phyloP scores from a whole-genome alignment of 2,797 vertebrate species.

The Champsocephalus gunnari region DNA sequence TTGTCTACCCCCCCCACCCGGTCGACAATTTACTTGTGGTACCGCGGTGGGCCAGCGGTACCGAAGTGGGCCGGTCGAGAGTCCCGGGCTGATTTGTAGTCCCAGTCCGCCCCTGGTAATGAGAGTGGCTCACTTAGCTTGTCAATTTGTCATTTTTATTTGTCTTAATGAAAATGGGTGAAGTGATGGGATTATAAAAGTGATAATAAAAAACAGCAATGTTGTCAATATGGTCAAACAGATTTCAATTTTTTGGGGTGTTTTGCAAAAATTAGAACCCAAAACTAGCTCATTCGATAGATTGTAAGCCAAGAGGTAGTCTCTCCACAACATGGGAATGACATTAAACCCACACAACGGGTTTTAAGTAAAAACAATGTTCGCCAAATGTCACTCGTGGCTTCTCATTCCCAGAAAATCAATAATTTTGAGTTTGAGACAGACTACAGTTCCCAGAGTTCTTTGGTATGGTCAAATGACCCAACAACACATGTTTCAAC shows the following conservation, averaged over 20 bases:
- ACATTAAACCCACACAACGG: neutral
- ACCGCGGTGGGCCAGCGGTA: too few species aligned
- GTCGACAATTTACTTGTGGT: too few species aligned
- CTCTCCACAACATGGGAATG: neutral
- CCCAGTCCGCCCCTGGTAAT: neutral
- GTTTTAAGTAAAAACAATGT: neutral
- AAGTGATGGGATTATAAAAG: slow-evolving; percentile 24
- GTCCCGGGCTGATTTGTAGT: too few species aligned
- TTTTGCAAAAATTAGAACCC: slow-evolving; percentile 11
- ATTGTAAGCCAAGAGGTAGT: neutral
- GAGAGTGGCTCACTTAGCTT: slow-evolving; percentile 22
- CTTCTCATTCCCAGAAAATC: neutral
- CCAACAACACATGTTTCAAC: neutral
- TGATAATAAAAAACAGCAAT: slow-evolving; percentile 40
- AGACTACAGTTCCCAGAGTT: slow-evolving; percentile 15
- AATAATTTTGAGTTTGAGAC: neutral
- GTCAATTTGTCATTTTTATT: slow-evolving; percentile 36
- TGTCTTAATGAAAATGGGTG: slow-evolving; percentile 36
- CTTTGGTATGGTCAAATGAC: slow-evolving; percentile 1
- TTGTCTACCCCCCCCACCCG: too few species aligned
- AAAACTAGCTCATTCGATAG: neutral
- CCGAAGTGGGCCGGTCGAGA: too few species aligned
- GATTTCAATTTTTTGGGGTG: slow-evolving; percentile 4
- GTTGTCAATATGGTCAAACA: slow-evolving; percentile 43
- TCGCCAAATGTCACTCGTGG: neutral